Evolutionary conservation across 92 coral and sea anemone genomes (phyloP).

Genomic region (Zoanthus sansibaricus): DNA sequence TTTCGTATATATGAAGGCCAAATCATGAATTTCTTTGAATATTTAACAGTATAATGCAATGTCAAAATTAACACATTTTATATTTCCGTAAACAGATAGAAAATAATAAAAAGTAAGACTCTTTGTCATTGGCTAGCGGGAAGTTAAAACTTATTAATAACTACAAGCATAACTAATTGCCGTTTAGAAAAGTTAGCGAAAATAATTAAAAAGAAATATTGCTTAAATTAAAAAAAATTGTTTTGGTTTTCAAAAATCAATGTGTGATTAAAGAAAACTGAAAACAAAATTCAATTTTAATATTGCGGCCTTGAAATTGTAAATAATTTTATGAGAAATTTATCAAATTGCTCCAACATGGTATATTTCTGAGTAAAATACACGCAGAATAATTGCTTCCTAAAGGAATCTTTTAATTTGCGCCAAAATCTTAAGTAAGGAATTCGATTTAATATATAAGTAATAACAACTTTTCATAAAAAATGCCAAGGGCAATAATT

Average conservation of each 20-base stretch:
- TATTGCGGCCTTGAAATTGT: neutral
- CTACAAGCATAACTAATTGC: neutral
- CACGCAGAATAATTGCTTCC: neutral
- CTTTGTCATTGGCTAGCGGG: constrained; percentile 14
- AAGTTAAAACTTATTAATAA: constrained; percentile 18
- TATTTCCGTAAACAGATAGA: neutral
- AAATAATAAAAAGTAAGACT: neutral
- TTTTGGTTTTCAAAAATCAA: constrained; percentile 12
- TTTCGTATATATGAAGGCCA: neutral
- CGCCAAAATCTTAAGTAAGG: neutral
- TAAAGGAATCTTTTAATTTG: neutral
- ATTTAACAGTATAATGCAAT: neutral
- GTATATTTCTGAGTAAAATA: no score
- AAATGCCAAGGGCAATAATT: constrained; percentile 33
- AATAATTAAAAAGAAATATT: constrained; percentile 29
- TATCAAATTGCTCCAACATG: neutral
- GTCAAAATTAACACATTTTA: neutral
- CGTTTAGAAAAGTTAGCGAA: neutral
- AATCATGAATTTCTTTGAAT: neutral
- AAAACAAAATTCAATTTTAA: constrained; percentile 14
- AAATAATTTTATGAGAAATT: neutral
- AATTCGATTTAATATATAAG: constrained; percentile 15
- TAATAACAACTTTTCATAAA: neutral
- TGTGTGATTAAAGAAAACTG: constrained; percentile 15
- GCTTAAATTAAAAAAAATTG: constrained; percentile 32